Conservation (phyloP, 2,888 invertebrate species). For the Apoda limacodes region DNA sequence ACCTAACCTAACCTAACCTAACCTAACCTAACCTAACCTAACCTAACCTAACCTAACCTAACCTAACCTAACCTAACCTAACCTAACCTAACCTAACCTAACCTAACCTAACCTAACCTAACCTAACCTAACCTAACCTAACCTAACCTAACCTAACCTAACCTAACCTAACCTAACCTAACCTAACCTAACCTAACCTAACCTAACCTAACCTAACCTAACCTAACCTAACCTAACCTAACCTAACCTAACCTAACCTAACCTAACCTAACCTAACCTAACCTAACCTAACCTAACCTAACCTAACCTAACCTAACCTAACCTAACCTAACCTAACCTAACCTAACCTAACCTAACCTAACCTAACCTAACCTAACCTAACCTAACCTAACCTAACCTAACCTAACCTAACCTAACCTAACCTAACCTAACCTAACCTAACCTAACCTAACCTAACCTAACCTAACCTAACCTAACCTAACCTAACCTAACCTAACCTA, state of each 20-base stretch:
- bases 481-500: too few species aligned
- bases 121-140: constrained; percentile 6
- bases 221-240: constrained; percentile 4
- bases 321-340: constrained; percentile 7
- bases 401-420: too few species aligned
- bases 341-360: constrained; percentile 6
- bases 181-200: too few species aligned
- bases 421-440: too few species aligned
- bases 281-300: constrained; percentile 6
- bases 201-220: too few species aligned
- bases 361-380: too few species aligned
- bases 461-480: too few species aligned
- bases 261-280: constrained; percentile 6
- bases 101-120: constrained; percentile 5
- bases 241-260: constrained; percentile 5
- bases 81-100: too few species aligned
- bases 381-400: too few species aligned
- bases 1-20: constrained; percentile 12
- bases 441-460: too few species aligned
- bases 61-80: constrained; percentile 10
- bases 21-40: constrained; percentile 12
- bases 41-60: constrained; percentile 13
- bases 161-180: too few species aligned
- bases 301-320: constrained; percentile 7
- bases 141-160: constrained; percentile 7